Percentiles rank a stretch among this genome's conserved stretches.
These are phyloP conservation scores for Pholis gunnellus DNA, from an alignment of 2,113 vertebrate genomes.

Conservation along the genomic window DNA sequence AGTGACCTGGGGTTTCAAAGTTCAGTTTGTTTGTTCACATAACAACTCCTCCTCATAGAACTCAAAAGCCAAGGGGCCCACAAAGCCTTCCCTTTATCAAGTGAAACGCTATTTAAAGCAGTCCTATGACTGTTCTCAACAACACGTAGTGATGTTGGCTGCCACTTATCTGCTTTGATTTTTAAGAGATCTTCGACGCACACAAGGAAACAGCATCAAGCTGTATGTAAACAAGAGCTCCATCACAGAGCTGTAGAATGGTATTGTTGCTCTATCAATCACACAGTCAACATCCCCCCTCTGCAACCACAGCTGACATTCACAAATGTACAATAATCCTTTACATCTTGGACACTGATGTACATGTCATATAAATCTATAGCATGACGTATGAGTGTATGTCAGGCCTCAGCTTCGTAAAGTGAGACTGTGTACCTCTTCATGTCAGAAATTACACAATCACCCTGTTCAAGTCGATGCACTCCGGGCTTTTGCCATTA, in stretches of 20 bases:
- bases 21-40: constrained; percentile 16
- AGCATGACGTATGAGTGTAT: neutral
- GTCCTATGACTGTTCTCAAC: neutral
- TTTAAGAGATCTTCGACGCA: neutral
- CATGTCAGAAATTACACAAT: neutral
- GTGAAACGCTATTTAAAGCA: neutral
- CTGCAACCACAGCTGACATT: neutral
- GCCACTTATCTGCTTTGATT: neutral
- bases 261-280: constrained; percentile 21
- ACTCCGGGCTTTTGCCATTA: neutral
- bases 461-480: neutral
- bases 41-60: neutral
- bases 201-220: neutral
- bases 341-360: neutral
- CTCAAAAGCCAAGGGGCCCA: neutral
- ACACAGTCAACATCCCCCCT: neutral
- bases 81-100: neutral
- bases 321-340: constrained; percentile 4
- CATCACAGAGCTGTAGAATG: constrained; percentile 29
- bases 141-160: neutral
- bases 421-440: neutral
- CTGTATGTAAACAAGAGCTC: neutral
- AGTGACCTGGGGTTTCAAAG: neutral
- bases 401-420: neutral
- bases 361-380: neutral